Conservation (phyloP, 2,113 vertebrate species). For the Petaurus breviceps region DNA sequence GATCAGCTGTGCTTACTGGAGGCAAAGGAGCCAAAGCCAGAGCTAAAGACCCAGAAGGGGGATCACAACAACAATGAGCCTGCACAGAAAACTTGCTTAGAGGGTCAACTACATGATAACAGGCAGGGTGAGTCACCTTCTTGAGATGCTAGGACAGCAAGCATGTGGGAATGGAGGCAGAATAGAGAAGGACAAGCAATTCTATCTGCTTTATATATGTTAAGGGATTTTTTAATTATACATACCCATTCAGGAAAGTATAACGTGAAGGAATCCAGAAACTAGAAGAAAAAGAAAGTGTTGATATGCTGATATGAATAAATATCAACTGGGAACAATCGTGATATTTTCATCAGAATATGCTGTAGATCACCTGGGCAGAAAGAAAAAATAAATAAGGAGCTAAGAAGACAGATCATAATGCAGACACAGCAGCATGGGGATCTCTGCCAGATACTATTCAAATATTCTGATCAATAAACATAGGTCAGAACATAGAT, state of each 20-base stretch:
- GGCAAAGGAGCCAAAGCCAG: neutral
- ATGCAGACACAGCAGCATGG: neutral
- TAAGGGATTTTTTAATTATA: neutral
- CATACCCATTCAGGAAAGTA: neutral
- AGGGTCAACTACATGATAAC: neutral
- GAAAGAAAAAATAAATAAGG: neutral
- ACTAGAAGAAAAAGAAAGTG: neutral
- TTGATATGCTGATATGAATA: neutral
- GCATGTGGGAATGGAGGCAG: neutral
- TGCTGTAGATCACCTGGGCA: neutral
- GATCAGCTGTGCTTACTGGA: neutral
- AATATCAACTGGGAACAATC: neutral
- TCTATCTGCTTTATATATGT: neutral
- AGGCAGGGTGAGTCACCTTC: neutral
- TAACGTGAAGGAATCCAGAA: neutral
- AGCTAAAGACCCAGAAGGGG: neutral
- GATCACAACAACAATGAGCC: neutral
- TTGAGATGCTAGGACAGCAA: neutral
- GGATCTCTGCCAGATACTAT: neutral
- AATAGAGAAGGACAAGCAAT: neutral
- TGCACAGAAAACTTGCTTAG: neutral
- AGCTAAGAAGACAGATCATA: neutral
- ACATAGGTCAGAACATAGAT: neutral
- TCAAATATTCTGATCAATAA: neutral
- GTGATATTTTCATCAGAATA: neutral